phyloP scores from a whole-genome alignment of 2,888 invertebrate species.

The Drosophila sordidapex region DNA sequence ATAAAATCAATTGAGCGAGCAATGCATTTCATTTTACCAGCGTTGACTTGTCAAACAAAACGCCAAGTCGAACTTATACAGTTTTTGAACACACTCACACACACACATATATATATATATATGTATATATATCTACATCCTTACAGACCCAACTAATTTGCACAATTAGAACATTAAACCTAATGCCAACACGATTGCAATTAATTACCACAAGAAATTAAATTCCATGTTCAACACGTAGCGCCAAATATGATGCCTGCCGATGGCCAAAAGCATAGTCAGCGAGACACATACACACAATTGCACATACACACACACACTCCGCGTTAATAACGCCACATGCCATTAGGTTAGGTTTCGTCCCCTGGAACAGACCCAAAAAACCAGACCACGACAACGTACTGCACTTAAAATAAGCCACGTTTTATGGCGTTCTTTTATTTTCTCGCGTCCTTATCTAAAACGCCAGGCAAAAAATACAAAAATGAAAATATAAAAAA shows the following conservation, averaged over 20 bases:
- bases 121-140: background rate
- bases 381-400: slow-evolving; percentile 28
- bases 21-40: slow-evolving; percentile 53
- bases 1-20: slow-evolving; percentile 59
- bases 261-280: slow-evolving; percentile 31
- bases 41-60: slow-evolving; percentile 63
- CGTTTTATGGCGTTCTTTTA: slow-evolving; percentile 55
- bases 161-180: slow-evolving; percentile 76
- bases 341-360: slow-evolving; percentile 46
- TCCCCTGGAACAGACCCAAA: slow-evolving; percentile 32
- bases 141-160: slow-evolving; percentile 35
- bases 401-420: slow-evolving; percentile 65
- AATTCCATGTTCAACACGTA: slow-evolving; percentile 80
- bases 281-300: slow-evolving; percentile 16
- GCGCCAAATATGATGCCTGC: slow-evolving; percentile 65
- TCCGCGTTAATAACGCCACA: slow-evolving; percentile 66
- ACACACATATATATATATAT: background rate
- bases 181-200: slow-evolving; percentile 81
- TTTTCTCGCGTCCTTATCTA: slow-evolving; percentile 52
- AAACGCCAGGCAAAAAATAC: slow-evolving; percentile 31
- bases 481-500: slow-evolving; percentile 23
- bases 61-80: slow-evolving; percentile 42
- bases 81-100: slow-evolving; percentile 31
- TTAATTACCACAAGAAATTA: slow-evolving; percentile 79
- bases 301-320: slow-evolving; percentile 4